Evolutionary conservation across 2,888 invertebrate species (phyloP).

Genomic region (Alsophila aescularia): DNA sequence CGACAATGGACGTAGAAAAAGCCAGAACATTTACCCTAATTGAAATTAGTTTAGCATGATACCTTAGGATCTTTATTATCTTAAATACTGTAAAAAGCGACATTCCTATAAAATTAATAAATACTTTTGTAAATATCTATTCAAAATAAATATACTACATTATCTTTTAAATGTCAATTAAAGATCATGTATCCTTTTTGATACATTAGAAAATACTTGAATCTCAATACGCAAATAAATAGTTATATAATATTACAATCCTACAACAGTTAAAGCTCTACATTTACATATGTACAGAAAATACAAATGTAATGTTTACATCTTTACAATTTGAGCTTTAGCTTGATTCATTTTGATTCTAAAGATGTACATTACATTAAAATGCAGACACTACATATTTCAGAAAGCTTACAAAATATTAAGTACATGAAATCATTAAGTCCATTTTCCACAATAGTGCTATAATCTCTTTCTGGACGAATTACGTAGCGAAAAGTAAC

Average conservation of each 20-base stretch:
- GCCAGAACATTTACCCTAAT: not conserved
- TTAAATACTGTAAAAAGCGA: conserved; percentile 21
- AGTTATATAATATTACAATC: conserved; percentile 55
- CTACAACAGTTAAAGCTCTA: conserved; percentile 81
- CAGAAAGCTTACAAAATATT: conserved; percentile 72
- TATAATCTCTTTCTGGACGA: conserved; percentile 76
- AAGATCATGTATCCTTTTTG: conserved; percentile 8
- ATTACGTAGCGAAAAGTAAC: conserved; percentile 41
- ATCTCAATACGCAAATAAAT: conserved; percentile 53
- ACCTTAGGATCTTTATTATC: conserved; percentile 5
- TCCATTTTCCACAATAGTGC: conserved; percentile 53
- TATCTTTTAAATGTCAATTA: conserved; percentile 6
- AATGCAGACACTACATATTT: conserved; percentile 51
- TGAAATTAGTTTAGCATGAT: conserved; percentile 1
- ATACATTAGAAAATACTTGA: conserved; percentile 28
- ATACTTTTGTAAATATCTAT: conserved; percentile 21
- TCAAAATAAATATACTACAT: conserved; percentile 22
- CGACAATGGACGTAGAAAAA: conserved; percentile 1
- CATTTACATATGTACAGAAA: conserved; percentile 78
- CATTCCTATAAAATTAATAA: conserved; percentile 22
- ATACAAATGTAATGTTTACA: conserved; percentile 48
- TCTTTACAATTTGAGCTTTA: conserved; percentile 22
- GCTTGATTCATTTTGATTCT: conserved; percentile 29
- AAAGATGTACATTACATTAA: conserved; percentile 61
- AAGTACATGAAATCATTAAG: conserved; percentile 76